These are phyloP conservation scores for Puntigrus tetrazona DNA, from an alignment of 2,113 vertebrate genomes.

Conservation along the genomic window DNA sequence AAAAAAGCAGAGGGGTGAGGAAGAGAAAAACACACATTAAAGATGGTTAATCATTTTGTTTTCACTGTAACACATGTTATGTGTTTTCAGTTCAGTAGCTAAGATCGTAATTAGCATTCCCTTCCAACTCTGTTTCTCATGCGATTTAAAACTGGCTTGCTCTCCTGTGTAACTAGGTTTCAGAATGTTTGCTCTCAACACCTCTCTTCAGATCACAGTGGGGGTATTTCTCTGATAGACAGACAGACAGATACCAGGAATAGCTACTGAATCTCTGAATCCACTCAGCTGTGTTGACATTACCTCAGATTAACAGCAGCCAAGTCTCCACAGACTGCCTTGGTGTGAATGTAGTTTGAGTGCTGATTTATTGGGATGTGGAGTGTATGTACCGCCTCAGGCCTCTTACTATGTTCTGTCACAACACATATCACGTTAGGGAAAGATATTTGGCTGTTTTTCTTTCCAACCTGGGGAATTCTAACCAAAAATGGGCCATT, in stretches of 20 bases:
- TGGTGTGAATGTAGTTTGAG: background rate
- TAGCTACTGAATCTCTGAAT: conserved; percentile 32
- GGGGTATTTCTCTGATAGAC: conserved; percentile 33
- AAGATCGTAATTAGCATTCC: conserved; percentile 33
- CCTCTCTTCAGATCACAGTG: conserved; percentile 27
- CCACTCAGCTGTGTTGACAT: conserved; percentile 15
- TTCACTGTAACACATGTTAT: background rate
- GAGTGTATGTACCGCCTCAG: conserved; percentile 23
- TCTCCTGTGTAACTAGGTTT: conserved; percentile 32
- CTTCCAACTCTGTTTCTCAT: conserved; percentile 26
- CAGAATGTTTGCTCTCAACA: conserved; percentile 36
- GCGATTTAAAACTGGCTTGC: conserved; percentile 31
- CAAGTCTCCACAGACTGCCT: background rate
- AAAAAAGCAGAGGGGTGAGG: background rate
- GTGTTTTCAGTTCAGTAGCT: conserved; percentile 19
- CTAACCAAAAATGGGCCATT: background rate
- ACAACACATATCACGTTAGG: conserved; percentile 24
- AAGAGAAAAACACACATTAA: background rate
- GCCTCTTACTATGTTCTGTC: conserved; percentile 15
- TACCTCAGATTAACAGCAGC: conserved; percentile 3
- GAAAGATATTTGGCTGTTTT: background rate
- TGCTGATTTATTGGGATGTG: conserved; percentile 14
- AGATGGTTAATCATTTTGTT: background rate
- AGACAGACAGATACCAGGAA: conserved; percentile 23
- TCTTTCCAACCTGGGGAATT: background rate